Base-by-base conservation (phyloP, 2,797 vertebrate genomes). In the Pipistrellus kuhlii region DNA sequence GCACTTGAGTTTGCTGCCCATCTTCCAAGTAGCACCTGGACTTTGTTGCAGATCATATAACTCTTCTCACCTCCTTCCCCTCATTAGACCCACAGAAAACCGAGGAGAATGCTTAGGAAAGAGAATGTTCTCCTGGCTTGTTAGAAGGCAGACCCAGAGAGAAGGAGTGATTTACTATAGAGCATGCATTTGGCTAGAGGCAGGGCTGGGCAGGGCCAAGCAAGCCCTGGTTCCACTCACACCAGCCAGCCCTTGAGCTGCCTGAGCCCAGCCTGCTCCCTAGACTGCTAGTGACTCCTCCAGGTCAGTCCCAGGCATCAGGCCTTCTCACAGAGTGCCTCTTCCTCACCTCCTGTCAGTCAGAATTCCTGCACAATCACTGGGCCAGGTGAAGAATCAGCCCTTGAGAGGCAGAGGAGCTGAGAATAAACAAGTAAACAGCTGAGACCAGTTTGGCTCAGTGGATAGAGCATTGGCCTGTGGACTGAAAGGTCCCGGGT, bases 61-160 rank as follows among this genome's bases (percentile, higher is more conserved):
- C 10, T 59, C 53, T 35, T 48, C 30, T 90, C 5, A 32, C 35
- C 13, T 32, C 68, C 3, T 75, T 75, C 68, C 44, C 68, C 20
- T 85, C 59, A 46, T 21, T 18, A 86, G 76, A 71, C 55, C n/a
- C 83, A 75, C 21, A 35, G 85, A 53, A 68, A 78, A 27, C 62
- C 0, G 1, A 76, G 35, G 51, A 84, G 35, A 78, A 85, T 21
- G 13, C 32, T 38, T 51, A 44, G 20, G 48, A 20, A 20, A 55
- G 35, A 51, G 53, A 72, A 38, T 30, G 30, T 55, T 72, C 48
- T 94, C 73, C 55, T 3, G 15, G 7, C 44, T 69, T 85, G 69
- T 59, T 77, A 48, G 25, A 80, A 86, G 53, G 53, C 48, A 95
- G 76, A 80, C 48, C 51, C 32, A 68, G 55, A 75, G 69, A 87